Conservation (phyloP, 1,140 invertebrate species). For the Orchestia grillus region DNA sequence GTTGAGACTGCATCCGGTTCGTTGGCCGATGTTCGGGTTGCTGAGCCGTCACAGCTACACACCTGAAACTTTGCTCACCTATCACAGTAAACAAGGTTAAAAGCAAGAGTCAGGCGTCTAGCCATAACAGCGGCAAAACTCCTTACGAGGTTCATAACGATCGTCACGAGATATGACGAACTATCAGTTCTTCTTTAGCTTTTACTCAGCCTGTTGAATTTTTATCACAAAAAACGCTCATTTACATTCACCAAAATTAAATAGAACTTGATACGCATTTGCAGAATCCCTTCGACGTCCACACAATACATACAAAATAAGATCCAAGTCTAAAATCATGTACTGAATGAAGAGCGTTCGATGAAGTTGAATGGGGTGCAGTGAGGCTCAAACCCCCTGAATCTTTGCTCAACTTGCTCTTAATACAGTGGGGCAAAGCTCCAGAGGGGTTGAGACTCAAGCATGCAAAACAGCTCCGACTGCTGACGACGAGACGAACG, state of each 20-base stretch:
- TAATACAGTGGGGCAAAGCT: conserved; percentile 49
- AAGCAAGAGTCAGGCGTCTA: conserved; percentile 68
- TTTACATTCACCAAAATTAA: no score
- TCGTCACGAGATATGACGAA: neutral
- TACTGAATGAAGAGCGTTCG: neutral
- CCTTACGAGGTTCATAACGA: neutral
- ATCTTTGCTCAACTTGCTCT: conserved; percentile 56
- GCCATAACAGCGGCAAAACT: conserved; percentile 49
- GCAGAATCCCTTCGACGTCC: neutral
- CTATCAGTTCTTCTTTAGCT: neutral
- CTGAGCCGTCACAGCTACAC: conserved; percentile 62
- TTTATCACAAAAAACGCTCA: no score
- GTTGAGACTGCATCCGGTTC: conserved; percentile 44
- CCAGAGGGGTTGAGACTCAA: conserved; percentile 51
- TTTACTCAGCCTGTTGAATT: no score
- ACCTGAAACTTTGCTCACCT: conserved; percentile 69
- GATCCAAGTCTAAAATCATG: neutral
- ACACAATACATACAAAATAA: neutral
- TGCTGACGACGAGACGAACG: neutral
- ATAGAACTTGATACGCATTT: neutral
- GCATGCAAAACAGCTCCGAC: conserved; percentile 41
- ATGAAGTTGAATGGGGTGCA: neutral
- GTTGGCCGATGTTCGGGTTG: conserved; percentile 24
- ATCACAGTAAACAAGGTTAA: conserved; percentile 68
- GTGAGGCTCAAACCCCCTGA: conserved; percentile 56